These are phyloP conservation scores for Astatotilapia flaviijosephi DNA, from an alignment of 2,113 vertebrate genomes.

Conservation along the genomic window DNA sequence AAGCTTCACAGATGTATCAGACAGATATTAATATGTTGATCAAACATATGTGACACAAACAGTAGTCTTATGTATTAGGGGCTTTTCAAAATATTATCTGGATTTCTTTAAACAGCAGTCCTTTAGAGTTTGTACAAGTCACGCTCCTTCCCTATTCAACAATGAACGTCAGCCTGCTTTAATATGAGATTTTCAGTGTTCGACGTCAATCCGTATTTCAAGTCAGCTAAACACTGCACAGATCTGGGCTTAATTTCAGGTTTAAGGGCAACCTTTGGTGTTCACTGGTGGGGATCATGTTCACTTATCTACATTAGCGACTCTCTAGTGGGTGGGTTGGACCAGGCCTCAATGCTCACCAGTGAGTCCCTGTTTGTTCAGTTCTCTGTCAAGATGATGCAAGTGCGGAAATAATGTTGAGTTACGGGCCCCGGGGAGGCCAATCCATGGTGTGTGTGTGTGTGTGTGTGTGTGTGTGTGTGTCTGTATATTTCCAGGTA, in stretches of 20 bases:
- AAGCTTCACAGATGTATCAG: conserved; percentile 34
- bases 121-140: not conserved
- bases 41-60: not conserved
- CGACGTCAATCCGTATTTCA: not conserved
- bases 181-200: not conserved
- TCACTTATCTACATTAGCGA: not conserved
- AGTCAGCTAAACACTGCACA: not conserved
- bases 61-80: not conserved
- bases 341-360: not conserved
- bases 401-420: not conserved
- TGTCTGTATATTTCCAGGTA: not conserved
- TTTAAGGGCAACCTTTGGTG: not conserved
- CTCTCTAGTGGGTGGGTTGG: not conserved
- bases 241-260: not conserved
- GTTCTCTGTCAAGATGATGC: not conserved
- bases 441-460: not conserved
- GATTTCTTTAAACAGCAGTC: not conserved
- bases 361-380: not conserved
- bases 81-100: not conserved
- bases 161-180: not conserved
- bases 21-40: not conserved
- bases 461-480: not conserved
- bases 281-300: not conserved
- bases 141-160: not conserved
- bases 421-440: not conserved